phyloP scores from a whole-genome alignment of 37 sponge, comb jelly and placozoan genomes.

The Ephydatia muelleri region DNA sequence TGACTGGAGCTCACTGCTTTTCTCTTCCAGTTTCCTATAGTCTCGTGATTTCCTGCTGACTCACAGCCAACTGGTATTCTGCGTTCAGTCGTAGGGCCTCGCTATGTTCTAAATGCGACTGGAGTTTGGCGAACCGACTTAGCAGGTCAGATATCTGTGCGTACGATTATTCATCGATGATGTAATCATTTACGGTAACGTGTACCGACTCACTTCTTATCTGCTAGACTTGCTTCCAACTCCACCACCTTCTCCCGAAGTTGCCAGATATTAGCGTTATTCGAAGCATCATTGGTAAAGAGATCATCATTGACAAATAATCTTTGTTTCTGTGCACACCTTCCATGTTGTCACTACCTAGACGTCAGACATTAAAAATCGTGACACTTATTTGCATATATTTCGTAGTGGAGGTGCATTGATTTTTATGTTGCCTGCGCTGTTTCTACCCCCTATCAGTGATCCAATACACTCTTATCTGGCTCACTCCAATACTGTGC shows the following conservation, averaged over 20 bases:
- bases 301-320: not conserved
- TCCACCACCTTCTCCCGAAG: constrained; percentile 17
- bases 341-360: not conserved
- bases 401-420: too few species aligned
- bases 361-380: too few species aligned
- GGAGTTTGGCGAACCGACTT: constrained; percentile 23
- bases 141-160: constrained; percentile 18
- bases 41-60: not conserved
- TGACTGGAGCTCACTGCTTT: not conserved
- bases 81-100: constrained; percentile 16
- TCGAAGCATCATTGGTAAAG: not conserved
- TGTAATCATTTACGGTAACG: not conserved
- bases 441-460: too few species aligned
- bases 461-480: too few species aligned
- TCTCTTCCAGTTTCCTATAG: not conserved
- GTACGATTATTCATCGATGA: not conserved
- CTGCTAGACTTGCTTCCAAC: constrained; percentile 29
- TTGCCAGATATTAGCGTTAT: not conserved
- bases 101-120: constrained; percentile 18
- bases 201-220: constrained; percentile 20
- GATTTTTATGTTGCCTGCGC: too few species aligned
- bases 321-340: not conserved
- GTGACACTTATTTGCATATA: too few species aligned
- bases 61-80: constrained; percentile 6
- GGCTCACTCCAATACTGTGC: too few species aligned